These are phyloP conservation scores for Cyprinodon brontotheroides DNA, from an alignment of 2,113 vertebrate genomes.

Conservation along the genomic window DNA sequence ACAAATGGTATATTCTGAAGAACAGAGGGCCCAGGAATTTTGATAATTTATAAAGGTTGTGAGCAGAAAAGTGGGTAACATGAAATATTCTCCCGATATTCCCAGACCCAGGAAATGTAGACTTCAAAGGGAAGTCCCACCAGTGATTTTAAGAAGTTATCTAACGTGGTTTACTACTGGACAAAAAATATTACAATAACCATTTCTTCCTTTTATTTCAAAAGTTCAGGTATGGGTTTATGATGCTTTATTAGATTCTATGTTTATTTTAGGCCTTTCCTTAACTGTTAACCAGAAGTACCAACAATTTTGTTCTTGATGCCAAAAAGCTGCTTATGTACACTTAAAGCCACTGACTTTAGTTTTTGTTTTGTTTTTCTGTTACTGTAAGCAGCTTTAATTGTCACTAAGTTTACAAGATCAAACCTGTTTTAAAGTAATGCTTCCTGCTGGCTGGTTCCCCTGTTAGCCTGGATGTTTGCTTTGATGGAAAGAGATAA, in stretches of 20 bases:
- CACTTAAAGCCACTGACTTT: too few species aligned
- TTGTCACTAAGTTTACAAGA: not conserved
- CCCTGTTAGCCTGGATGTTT: constrained; percentile 17
- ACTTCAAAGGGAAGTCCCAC: not conserved
- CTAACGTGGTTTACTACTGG: too few species aligned
- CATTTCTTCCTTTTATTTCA: not conserved
- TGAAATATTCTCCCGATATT: not conserved
- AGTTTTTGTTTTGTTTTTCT: not conserved
- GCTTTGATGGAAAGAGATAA: constrained; percentile 6
- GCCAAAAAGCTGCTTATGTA: not conserved
- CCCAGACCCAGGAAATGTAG: not conserved
- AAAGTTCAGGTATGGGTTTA: not conserved
- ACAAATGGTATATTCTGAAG: not conserved
- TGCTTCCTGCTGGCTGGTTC: not conserved
- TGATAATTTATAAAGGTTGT: not conserved
- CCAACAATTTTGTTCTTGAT: not conserved
- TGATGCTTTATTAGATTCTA: not conserved
- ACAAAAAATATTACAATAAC: not conserved
- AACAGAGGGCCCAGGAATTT: not conserved
- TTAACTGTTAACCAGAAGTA: not conserved
- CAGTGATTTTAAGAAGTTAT: not conserved
- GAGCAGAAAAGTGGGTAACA: not conserved
- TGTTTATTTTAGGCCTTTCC: not conserved
- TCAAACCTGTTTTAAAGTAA: not conserved
- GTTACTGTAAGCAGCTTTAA: constrained; percentile 32